Evolutionary conservation across 1,140 invertebrate genomes (phyloP).

Genomic region (Paraescarpia echinospica): DNA sequence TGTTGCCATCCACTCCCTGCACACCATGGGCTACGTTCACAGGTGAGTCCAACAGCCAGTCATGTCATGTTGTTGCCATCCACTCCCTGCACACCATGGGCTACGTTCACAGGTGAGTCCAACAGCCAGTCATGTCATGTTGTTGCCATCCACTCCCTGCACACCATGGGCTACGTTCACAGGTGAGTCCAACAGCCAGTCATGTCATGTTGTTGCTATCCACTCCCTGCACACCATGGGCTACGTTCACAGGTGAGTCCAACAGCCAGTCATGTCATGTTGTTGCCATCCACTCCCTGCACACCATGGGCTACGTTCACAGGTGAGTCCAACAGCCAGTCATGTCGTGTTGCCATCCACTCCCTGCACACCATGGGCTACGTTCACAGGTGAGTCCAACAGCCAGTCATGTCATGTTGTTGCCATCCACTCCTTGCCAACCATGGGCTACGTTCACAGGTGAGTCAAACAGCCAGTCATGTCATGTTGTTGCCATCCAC

Average conservation of each 20-base stretch:
- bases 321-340: constrained; percentile 10
- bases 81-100: constrained; percentile 99
- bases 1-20: constrained; percentile 96
- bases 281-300: constrained; percentile 87
- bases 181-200: constrained; percentile 10
- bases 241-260: constrained; percentile 79
- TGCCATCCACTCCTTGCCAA: constrained; percentile 95
- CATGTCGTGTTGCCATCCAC: constrained; percentile 70
- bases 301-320: constrained; percentile 98
- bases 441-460: constrained; percentile 95
- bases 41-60: constrained; percentile 3
- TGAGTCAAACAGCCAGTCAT: not conserved
- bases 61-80: constrained; percentile 79
- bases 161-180: constrained; percentile 98
- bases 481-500: constrained; percentile 88
- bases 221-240: constrained; percentile 99
- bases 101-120: constrained; percentile 78
- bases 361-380: constrained; percentile 99
- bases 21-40: constrained; percentile 98
- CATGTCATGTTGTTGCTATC: constrained; percentile 62
- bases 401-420: constrained; percentile 66
- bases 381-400: constrained; percentile 70
- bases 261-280: not conserved
- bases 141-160: constrained; percentile 87
- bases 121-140: not conserved